Base-by-base conservation (phyloP, 2,888 invertebrate genomes). In the Phlogophora meticulosa region DNA sequence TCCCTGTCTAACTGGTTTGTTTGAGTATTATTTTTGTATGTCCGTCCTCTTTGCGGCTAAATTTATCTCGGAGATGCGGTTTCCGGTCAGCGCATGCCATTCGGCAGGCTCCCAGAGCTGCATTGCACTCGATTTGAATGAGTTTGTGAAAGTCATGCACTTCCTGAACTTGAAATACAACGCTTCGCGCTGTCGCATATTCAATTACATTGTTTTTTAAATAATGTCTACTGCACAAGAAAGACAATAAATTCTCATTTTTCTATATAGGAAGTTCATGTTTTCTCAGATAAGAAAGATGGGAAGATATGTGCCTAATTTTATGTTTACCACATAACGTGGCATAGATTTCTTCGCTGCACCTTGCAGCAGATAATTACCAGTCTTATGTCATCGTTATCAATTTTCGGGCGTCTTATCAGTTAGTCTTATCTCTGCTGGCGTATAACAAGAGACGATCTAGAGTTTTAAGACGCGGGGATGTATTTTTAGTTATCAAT, bases 61-160 rank as follows among this genome's bases (percentile, higher is more conserved):
- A 93, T 93, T 93, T 94, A 93, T 90, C 91, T 85, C 84, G 71
- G 89, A 91, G 92, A 88, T 88, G 88, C 86, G 87, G 89, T 90
- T 94, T 95, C 95, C 95, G 94, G 93, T 89, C 78, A 73, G 84
- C 76, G 84, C 88, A 90, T 89, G 87, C 90, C 77, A 76, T 71
- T 81, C 71, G 76, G 80, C 72, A 85, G 83, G 73, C 80, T 60
- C 72, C 59, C 74, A 56, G 78, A 85, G 84, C 86, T 88, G 88
- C 89, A 89, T 78, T 88, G 88, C 87, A 87, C 81, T 84, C 76
- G 76, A 75, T 78, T 78, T 84, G 87, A 81, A 90, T 87, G 87
- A 88, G 88, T 88, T 88, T 80, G 83, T 88, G 83, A 83, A 85
- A 87, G 82, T 80, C 78, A 75, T 77, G 74, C 63, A 77, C 81